phyloP scores from a whole-genome alignment of 1,140 invertebrate species.

The Bicyclus anynana region DNA sequence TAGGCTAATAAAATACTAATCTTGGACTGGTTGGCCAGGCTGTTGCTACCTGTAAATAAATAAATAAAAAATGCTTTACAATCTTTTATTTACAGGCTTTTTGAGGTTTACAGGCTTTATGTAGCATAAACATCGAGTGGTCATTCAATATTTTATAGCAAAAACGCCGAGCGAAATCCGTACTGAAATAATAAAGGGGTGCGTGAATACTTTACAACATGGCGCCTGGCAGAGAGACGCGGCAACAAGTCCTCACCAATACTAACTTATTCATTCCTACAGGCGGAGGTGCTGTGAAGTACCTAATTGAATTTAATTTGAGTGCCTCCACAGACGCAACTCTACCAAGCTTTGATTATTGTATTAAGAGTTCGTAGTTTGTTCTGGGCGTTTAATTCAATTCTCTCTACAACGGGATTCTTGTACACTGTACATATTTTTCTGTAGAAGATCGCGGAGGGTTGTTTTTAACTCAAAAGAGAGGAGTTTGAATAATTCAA shows the following conservation, averaged over 20 bases:
- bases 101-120: no score
- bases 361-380: not conserved
- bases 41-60: no score
- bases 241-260: conserved; percentile 24
- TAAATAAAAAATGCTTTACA: no score
- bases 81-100: no score
- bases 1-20: no score
- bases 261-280: conserved; percentile 29
- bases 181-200: not conserved
- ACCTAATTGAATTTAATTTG: conserved; percentile 21
- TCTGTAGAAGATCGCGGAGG: no score
- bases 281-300: conserved; percentile 17
- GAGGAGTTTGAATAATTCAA: no score
- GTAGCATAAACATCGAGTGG: no score
- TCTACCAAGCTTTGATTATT: not conserved
- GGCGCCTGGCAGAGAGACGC: conserved; percentile 28
- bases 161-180: not conserved
- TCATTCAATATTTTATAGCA: not conserved
- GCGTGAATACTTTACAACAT: conserved; percentile 26
- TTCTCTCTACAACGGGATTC: no score
- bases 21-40: no score
- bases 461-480: no score
- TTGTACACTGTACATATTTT: no score
- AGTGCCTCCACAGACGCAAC: not conserved
- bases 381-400: not conserved